These are phyloP conservation scores for Falcaria lacertinaria DNA, from an alignment of 2,888 invertebrate species.

Conservation along the genomic window DNA sequence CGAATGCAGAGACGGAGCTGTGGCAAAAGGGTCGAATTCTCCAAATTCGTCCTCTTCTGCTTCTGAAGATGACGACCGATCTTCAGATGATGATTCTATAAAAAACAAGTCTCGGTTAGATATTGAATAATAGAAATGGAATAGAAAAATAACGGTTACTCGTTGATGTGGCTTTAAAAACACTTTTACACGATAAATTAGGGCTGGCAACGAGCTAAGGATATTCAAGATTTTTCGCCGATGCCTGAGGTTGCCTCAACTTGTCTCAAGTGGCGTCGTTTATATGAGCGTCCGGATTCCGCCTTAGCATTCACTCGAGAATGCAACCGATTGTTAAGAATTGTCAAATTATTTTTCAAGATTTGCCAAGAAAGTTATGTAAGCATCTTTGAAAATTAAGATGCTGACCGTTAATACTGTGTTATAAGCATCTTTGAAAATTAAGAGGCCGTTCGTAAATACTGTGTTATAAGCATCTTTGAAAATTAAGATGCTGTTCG, in stretches of 20 bases:
- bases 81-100: constrained; percentile 68
- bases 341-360: constrained; percentile 15
- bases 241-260: constrained; percentile 46
- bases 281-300: constrained; percentile 48
- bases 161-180: too few relatives aligned
- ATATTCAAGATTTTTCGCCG: constrained; percentile 33
- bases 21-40: constrained; percentile 72
- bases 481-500: too few relatives aligned
- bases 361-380: constrained; percentile 13
- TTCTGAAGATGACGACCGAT: constrained; percentile 74
- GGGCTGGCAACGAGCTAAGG: constrained; percentile 41
- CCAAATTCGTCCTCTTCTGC: constrained; percentile 81
- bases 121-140: too few relatives aligned
- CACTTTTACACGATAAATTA: constrained; percentile 32
- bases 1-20: constrained; percentile 82
- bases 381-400: constrained; percentile 9
- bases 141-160: too few relatives aligned
- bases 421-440: too few relatives aligned
- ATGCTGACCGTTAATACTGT: too few relatives aligned
- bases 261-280: constrained; percentile 52
- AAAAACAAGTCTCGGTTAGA: constrained; percentile 27
- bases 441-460: too few relatives aligned
- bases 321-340: constrained; percentile 38
- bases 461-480: too few relatives aligned
- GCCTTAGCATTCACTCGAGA: constrained; percentile 33